Evolutionary conservation across 1,140 invertebrate genomes (phyloP), one percentile per base, ranked within the genome.

Genomic region (Orius insidiosus): DNA sequence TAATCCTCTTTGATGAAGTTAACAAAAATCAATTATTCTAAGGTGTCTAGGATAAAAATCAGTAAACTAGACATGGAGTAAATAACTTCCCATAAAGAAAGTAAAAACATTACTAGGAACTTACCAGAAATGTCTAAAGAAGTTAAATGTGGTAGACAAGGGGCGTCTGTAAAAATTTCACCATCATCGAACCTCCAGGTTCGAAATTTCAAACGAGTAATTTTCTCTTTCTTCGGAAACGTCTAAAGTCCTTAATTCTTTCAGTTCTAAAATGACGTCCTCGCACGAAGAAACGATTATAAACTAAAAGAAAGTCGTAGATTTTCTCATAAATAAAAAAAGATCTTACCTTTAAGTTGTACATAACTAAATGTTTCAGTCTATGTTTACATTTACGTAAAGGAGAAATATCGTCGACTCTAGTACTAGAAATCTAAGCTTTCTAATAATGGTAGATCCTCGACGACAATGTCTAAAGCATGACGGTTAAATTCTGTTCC

Each of bases 91-190:
- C 2, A 3, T 40, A 47, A 9, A 19, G n/a, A n/a, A n/a, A n/a
- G n/a, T n/a, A n/a, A n/a, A n/a, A n/a, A n/a, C n/a, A n/a, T n/a
- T n/a, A n/a, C n/a, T n/a, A n/a, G n/a, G n/a, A n/a, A n/a, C 50
- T 46, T 56, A 63, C 80, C 79, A 33, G 79, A 82, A 52, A 84
- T 70, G 61, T 85, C 80, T 45, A 85, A 58, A 32, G 70, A 76
- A 14, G 61, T 59, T 35, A 84, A 59, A 55, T 76, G 59, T 16
- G 74, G 76, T 56, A 82, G 64, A 53, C 64, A 67, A 38, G 64
- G 16, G 59, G 58, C 43, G 66, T 57, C 50, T 68, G 63, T 8
- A 62, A 67, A 54, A 60, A 70, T 56, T 62, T 68, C 49, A 63
- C 62, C 68, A 60, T 65, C 65, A 56, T 57, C 63, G 57, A 59